phyloP scores from a whole-genome alignment of 2,888 invertebrate species.

The Conus canariensis region DNA sequence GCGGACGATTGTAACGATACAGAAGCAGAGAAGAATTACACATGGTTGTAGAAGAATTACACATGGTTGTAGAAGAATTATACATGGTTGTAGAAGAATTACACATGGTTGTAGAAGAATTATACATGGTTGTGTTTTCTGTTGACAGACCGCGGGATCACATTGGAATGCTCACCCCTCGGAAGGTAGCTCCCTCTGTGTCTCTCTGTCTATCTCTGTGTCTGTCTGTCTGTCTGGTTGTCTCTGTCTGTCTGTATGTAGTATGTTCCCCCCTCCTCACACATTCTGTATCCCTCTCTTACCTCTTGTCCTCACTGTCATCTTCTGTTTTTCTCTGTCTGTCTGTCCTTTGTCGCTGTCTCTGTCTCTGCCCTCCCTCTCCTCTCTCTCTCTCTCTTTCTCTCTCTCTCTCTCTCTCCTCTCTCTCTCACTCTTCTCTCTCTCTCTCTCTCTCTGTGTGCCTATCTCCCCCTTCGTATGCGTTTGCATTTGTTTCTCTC shows the following conservation, averaged over 20 bases:
- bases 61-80: background rate
- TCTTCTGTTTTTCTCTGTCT: background rate
- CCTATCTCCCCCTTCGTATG: background rate
- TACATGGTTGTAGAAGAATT: background rate
- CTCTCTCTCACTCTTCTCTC: background rate
- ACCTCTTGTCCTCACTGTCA: background rate
- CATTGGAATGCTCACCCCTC: background rate
- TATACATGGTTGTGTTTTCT: background rate
- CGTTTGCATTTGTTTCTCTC: too few species aligned
- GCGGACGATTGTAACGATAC: background rate
- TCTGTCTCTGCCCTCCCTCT: background rate
- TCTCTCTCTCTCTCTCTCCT: background rate
- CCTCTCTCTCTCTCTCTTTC: background rate
- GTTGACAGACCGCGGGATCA: background rate
- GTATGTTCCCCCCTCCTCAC: background rate
- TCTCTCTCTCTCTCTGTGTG: background rate
- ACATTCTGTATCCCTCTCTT: background rate
- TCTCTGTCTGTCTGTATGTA: background rate
- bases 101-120: background rate
- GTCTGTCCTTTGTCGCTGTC: background rate
- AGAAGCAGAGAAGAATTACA: background rate
- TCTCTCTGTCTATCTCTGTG: background rate
- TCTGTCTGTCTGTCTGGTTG: background rate
- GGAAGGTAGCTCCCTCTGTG: background rate
- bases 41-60: background rate